Evolutionary conservation across 2,797 vertebrate genomes (phyloP), one percentile per base, ranked within the genome.

Genomic region (Phalloptychus januarius): DNA sequence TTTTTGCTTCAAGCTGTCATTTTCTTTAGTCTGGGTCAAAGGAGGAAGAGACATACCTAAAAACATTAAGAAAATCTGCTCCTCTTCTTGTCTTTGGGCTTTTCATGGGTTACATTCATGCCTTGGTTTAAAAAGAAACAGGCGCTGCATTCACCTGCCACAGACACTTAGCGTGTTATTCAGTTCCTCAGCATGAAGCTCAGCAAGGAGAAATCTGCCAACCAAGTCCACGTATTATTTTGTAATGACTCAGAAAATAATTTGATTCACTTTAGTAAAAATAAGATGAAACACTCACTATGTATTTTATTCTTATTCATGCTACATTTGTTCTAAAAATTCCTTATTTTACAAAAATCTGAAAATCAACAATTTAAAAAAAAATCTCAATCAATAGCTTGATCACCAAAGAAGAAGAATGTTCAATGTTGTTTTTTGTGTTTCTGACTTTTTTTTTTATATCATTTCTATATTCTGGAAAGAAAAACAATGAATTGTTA

Each of bases 71-170:
- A 71, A 80, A 80, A 69, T 81, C 79, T 71, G 77, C 83, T 76
- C 83, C 85, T 83, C 83, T 74, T 79, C 80, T 74, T 75, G 78
- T 88, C 81, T 80, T 74, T 44, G 1, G 61, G 78, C 81, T 85
- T 87, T 89, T 91, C 79, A 89, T 87, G 80, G 88, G 81, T 72
- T 76, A 72, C 82, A 74, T 71, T 77, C 74, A 33, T 77, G 82
- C 86, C 82, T 94, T 83, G 75, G 84, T 88, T 86, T 89, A 85
- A 92, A 56, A 82, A 80, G 80, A 79, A 75, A 80, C 84, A 74
- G 72, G 72, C 80, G 79, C 80, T 15, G 70, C 52, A 77, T 87
- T 80, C 75, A 83, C 56, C 38, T 31, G 40, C 83, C 78, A 71
- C 88, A 89, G 83, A 58, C 84, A 77, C 83, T 58, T 72, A 75